Percentiles rank a stretch among this genome's conserved stretches.
These are phyloP conservation scores for Thermophis baileyi DNA, from an alignment of 2,113 vertebrate genomes.

Conservation along the genomic window DNA sequence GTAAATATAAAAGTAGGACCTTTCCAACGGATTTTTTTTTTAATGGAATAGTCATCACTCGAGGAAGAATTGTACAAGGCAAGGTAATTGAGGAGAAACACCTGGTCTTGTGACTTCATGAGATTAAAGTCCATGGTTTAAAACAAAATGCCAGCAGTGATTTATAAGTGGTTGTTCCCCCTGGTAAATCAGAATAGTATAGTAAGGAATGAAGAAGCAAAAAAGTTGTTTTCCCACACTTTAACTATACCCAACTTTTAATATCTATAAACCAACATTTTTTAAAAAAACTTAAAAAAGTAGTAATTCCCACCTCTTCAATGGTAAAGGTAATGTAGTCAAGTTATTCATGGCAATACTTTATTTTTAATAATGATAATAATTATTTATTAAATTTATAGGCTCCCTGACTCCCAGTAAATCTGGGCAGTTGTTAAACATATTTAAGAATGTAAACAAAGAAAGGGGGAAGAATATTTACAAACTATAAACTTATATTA, in stretches of 20 bases:
- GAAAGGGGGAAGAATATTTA: neutral
- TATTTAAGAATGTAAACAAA: neutral
- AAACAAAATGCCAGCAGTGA: neutral
- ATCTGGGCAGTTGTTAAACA: neutral
- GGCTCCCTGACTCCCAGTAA: neutral
- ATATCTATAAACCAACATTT: neutral
- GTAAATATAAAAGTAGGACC: neutral
- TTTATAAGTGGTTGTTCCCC: conserved; percentile 50
- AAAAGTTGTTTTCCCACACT: neutral
- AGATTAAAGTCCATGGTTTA: conserved; percentile 55
- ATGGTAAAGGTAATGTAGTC: neutral
- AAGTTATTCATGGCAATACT: neutral
- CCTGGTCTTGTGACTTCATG: conserved; percentile 51
- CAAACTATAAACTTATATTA: neutral
- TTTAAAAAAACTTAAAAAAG: neutral
- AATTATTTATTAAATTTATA: neutral
- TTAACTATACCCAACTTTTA: neutral
- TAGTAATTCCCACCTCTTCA: neutral
- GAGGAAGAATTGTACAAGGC: conserved; percentile 36
- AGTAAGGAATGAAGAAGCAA: neutral
- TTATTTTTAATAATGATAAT: neutral
- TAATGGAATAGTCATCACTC: neutral
- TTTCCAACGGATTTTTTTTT: fast-evolving
- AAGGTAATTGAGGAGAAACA: conserved; percentile 44
- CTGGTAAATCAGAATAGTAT: neutral